Percentiles rank a stretch among this genome's conserved stretches.
phyloP scores from a whole-genome alignment of 1,140 invertebrate species.

The Luehdorfia chinensis region DNA sequence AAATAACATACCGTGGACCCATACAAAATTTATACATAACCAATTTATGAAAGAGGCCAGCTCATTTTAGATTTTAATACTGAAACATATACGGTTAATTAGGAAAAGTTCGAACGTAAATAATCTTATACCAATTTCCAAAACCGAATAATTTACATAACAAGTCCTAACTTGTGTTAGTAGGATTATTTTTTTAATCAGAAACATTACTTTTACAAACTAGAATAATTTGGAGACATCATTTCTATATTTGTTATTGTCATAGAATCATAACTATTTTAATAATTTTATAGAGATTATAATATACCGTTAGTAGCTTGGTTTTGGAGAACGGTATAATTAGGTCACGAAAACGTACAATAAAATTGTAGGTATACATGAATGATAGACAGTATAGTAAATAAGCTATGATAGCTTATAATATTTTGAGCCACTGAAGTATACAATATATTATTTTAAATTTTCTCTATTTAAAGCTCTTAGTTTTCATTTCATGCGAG shows the following conservation, averaged over 20 bases:
- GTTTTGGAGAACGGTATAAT: constrained; percentile 57
- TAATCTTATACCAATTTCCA: constrained; percentile 46
- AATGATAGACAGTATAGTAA: constrained; percentile 47
- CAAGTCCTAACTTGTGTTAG: constrained; percentile 8
- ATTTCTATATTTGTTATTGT: constrained; percentile 52
- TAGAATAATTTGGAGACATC: constrained; percentile 38
- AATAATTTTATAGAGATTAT: constrained; percentile 31
- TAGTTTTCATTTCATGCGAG: constrained; percentile 71
- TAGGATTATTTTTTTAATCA: constrained; percentile 28
- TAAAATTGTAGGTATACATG: constrained; percentile 49
- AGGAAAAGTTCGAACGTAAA: constrained; percentile 24
- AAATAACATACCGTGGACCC: constrained; percentile 34
- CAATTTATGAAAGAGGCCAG: constrained; percentile 41
- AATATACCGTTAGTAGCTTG: constrained; percentile 32
- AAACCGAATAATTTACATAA: constrained; percentile 35
- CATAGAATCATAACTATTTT: constrained; percentile 38
- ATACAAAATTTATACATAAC: constrained; percentile 31
- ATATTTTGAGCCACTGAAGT: constrained; percentile 72
- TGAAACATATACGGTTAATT: constrained; percentile 30
- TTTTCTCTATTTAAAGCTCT: constrained; percentile 77
- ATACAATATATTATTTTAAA: constrained; percentile 70
- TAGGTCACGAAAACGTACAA: constrained; percentile 28
- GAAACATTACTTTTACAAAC: constrained; percentile 27
- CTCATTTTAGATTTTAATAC: constrained; percentile 42
- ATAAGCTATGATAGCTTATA: constrained; percentile 73